Conservation (phyloP, 2,888 invertebrate genomes). For the Apodemia hepburni region DNA sequence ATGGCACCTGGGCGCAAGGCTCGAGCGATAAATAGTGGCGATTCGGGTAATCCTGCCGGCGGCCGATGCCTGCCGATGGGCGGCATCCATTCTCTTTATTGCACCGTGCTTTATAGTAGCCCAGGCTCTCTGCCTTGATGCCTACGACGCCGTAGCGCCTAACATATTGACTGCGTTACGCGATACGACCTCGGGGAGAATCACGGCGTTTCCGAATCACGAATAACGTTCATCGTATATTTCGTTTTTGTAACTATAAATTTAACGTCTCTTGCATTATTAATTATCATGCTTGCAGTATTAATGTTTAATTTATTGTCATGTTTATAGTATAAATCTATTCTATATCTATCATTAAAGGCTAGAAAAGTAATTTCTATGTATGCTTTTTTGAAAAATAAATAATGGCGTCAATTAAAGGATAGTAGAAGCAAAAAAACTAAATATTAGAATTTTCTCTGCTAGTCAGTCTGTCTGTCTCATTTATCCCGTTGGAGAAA, state of each 20-base stretch:
- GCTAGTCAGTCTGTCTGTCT: too few relatives aligned
- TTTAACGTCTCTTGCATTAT: slow-evolving; percentile 29
- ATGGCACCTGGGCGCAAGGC: slow-evolving; percentile 79
- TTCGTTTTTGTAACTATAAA: slow-evolving; percentile 29
- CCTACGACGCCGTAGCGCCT: slow-evolving; percentile 59
- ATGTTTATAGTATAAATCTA: neutral
- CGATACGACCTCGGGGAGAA: slow-evolving; percentile 37
- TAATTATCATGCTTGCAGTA: slow-evolving; percentile 23
- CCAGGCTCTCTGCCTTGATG: slow-evolving; percentile 63
- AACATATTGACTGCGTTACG: slow-evolving; percentile 58
- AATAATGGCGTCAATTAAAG: too few relatives aligned
- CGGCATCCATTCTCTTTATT: slow-evolving; percentile 80
- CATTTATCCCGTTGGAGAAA: too few relatives aligned
- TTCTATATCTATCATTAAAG: too few relatives aligned
- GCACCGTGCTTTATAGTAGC: slow-evolving; percentile 75
- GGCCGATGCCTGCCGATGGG: slow-evolving; percentile 70
- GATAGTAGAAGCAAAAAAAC: too few relatives aligned
- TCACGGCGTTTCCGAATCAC: slow-evolving; percentile 29
- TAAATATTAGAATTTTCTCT: too few relatives aligned
- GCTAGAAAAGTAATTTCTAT: too few relatives aligned
- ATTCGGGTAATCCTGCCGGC: slow-evolving; percentile 77
- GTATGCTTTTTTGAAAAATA: too few relatives aligned
- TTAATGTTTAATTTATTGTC: too few relatives aligned
- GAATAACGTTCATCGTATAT: slow-evolving; percentile 24
- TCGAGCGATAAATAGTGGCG: slow-evolving; percentile 79